A percentile compares a stretch with the other conserved stretches of the same genome.
These are phyloP conservation scores for Sakesphorus luctuosus DNA, from an alignment of 2,113 vertebrate species.

Conservation along the genomic window DNA sequence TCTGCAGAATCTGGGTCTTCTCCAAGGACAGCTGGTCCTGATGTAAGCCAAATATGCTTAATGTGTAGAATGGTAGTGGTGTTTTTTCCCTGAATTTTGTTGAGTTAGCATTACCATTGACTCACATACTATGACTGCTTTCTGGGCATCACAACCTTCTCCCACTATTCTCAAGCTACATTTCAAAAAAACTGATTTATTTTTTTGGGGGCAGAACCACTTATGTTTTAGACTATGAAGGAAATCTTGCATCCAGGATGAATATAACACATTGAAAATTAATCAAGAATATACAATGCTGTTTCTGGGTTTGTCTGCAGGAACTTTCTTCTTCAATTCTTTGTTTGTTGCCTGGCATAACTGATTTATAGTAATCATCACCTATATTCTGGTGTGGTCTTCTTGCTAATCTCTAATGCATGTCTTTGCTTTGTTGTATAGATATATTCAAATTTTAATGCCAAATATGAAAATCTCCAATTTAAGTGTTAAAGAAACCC, in stretches of 20 bases:
- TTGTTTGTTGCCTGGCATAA: background rate
- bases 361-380: background rate
- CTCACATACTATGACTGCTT: background rate
- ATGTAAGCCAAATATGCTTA: background rate
- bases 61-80: background rate
- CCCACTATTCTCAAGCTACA: background rate
- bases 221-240: background rate
- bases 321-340: background rate
- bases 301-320: background rate
- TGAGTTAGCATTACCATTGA: background rate
- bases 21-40: background rate
- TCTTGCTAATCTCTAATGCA: background rate
- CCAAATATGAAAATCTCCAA: background rate
- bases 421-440: background rate
- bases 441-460: background rate
- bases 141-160: background rate
- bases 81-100: background rate
- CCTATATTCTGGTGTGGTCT: background rate
- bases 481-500: background rate
- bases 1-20: background rate
- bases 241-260: background rate
- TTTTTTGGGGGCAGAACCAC: accelerated
- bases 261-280: background rate
- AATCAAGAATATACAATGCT: background rate
- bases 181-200: background rate